Base-by-base conservation (phyloP, 1,140 invertebrate genomes). In the Meteorus sp. region DNA sequence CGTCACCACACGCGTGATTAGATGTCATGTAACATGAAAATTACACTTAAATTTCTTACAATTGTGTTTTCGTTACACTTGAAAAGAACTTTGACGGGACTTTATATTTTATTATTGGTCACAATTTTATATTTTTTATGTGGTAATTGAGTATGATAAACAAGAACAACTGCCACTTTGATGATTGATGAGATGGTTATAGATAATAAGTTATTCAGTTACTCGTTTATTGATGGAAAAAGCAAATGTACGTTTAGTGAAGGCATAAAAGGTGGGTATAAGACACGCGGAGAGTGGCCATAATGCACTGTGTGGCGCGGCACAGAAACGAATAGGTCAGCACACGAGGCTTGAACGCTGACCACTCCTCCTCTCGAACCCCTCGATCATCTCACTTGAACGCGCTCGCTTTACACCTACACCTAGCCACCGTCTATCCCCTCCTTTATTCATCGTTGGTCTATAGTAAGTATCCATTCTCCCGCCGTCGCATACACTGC, bases 271-370 rank as follows among this genome's bases (percentile, higher is more conserved):
- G 60, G 51, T 61, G 48, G 50, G 3, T n/a, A n/a, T 52, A 48
- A 66, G 63, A 35, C 61, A 61, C 64, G 64, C 62, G 65, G 69
- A 76, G n/a, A n/a, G 72, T 70, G 67, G 73, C 73, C 71, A 78
- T 77, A 77, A 78, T 77, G 72, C 70, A 78, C 76, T 77, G 74
- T n/a, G n/a, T 69, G 66, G 64, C 43, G 27, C 64, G 67, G 59
- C 66, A 69, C 72, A 70, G 70, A 74, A 74, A 74, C 72, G 75
- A 76, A 78, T 77, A 77, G 76, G 75, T 77, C 76, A 76, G 72
- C 74, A 72, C n/a, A n/a, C 68, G 69, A 75, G 69, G 69, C 70
- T 67, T 76, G 73, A 77, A 74, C 74, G 76, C 74, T 76, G 74
- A 77, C 75, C 74, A 77, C 74, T 77, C 75, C 75, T 69, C 71